Conservation (phyloP, 2,797 vertebrate genomes). For the Thripadectes ignobilis region DNA sequence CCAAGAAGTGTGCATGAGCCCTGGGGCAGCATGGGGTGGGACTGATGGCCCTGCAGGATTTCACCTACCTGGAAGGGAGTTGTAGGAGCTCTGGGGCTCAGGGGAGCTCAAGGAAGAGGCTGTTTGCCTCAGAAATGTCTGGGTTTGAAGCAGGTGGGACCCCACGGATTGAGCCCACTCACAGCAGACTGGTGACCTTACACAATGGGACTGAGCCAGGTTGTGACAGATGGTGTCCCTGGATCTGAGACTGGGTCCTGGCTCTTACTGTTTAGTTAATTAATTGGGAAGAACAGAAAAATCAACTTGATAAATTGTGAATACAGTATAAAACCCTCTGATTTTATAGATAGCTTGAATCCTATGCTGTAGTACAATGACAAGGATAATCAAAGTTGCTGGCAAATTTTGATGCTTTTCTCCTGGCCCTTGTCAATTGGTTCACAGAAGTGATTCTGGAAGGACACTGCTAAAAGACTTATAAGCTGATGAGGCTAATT, state of each 20-base stretch:
- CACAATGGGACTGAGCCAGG: constrained; percentile 24
- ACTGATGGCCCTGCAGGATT: background rate
- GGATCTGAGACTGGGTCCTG: constrained; percentile 52
- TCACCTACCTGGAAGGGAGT: background rate
- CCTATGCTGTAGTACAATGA: background rate
- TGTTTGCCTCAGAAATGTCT: background rate
- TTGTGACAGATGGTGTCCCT: constrained; percentile 56
- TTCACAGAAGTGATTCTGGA: background rate
- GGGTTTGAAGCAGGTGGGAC: constrained; percentile 27
- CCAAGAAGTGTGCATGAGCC: background rate
- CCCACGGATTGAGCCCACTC: constrained; percentile 30
- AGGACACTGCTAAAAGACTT: background rate
- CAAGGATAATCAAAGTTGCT: background rate
- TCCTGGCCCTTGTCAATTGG: background rate
- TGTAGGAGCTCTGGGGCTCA: background rate
- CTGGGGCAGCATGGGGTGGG: fast-evolving
- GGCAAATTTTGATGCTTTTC: background rate
- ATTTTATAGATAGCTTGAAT: background rate
- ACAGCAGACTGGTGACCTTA: constrained; percentile 61
- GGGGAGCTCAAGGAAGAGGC: background rate
- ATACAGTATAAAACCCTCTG: background rate
- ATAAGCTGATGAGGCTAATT: background rate
- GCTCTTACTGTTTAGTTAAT: constrained; percentile 52
- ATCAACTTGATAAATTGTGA: constrained; percentile 24
- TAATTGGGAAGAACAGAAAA: constrained; percentile 28